Evolutionary conservation across 2,888 invertebrate species (phyloP).

Genomic region (Tipula confusa): DNA sequence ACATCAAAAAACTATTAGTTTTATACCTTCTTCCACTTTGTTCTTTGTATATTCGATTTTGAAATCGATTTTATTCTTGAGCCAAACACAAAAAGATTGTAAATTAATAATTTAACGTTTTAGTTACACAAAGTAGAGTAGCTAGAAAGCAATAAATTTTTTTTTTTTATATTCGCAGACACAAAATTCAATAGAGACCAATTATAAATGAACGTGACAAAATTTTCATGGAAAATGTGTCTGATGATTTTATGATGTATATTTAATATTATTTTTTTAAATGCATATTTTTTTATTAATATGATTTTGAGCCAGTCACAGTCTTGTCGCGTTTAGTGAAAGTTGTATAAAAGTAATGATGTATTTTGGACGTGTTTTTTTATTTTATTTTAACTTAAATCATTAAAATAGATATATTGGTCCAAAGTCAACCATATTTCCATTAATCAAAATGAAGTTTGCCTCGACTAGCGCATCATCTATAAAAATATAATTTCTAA

Average conservation of each 20-base stretch:
- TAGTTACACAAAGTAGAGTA: background rate
- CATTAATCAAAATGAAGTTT: background rate
- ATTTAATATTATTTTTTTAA: slow-evolving; percentile 5
- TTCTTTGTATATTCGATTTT: background rate
- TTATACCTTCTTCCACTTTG: background rate
- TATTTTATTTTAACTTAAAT: background rate
- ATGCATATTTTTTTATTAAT: background rate
- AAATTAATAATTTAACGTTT: slow-evolving; percentile 12
- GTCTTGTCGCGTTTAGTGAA: background rate
- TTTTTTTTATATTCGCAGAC: background rate
- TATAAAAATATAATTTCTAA: background rate
- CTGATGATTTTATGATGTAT: slow-evolving; percentile 15
- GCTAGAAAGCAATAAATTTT: slow-evolving; percentile 13
- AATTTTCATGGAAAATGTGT: slow-evolving; percentile 14
- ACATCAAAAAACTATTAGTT: slow-evolving; percentile 20
- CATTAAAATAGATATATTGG: background rate
- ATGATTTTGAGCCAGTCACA: background rate
- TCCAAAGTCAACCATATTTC: background rate
- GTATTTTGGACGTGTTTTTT: background rate
- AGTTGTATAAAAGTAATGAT: background rate
- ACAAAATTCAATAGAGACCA: slow-evolving; percentile 25
- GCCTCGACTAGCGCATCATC: background rate
- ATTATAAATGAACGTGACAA: slow-evolving; percentile 12
- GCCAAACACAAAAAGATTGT: background rate
- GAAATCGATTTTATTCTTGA: background rate